These are phyloP conservation scores for Panthera tigris DNA, from an alignment of 2,113 vertebrate genomes.

Conservation along the genomic window DNA sequence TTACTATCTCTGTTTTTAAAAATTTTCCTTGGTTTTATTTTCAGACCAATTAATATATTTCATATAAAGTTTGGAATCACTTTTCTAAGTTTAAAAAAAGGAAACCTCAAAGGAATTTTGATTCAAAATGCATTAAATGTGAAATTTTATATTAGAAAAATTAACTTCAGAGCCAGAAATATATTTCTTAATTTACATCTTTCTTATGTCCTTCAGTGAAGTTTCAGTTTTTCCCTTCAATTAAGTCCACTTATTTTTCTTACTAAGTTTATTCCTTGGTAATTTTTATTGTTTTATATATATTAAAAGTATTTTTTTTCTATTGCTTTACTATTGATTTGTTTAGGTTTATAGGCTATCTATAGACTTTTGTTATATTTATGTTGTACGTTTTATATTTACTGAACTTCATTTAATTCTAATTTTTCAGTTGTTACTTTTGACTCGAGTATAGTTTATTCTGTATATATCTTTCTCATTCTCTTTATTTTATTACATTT, in stretches of 20 bases:
- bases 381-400: neutral
- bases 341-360: neutral
- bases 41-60: neutral
- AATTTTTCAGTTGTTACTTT: slow-evolving; percentile 20
- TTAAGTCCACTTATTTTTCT: neutral
- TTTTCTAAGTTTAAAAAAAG: slow-evolving; percentile 9
- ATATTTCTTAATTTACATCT: neutral
- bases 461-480: neutral
- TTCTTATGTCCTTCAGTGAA: neutral
- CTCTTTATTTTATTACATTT: neutral
- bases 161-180: neutral
- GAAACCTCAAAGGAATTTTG: neutral
- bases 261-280: neutral
- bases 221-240: neutral
- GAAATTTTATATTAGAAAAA: slow-evolving; percentile 35
- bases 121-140: neutral
- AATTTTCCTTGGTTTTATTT: slow-evolving; percentile 2
- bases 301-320: slow-evolving; percentile 5
- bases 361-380: neutral
- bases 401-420: neutral
- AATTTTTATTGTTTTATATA: neutral
- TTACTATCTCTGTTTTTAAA: neutral
- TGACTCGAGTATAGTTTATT: neutral
- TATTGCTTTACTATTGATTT: neutral
- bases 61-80: neutral